These are phyloP conservation scores for Aythya baeri DNA, from an alignment of 2,113 vertebrate species.

Conservation along the genomic window DNA sequence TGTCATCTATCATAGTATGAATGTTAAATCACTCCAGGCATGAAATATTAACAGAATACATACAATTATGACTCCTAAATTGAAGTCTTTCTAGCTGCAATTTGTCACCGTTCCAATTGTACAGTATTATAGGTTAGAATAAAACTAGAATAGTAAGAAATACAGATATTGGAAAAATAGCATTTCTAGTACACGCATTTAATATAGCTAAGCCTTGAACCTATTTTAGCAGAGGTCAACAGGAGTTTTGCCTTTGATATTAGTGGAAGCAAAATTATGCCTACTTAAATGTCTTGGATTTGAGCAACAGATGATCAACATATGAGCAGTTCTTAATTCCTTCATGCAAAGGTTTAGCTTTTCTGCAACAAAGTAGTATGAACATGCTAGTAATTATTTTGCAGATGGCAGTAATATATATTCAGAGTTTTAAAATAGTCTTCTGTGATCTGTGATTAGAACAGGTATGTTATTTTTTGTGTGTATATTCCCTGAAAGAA, in stretches of 20 bases:
- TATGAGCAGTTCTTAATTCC: not conserved
- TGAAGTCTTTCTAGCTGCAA: conserved; percentile 32
- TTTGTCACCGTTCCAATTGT: conserved; percentile 34
- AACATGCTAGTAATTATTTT: conserved; percentile 25
- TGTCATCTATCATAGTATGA: conserved; percentile 28
- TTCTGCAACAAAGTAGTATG: not conserved
- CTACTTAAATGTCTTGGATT: not conserved
- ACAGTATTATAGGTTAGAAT: not conserved
- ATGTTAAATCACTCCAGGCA: conserved; percentile 27
- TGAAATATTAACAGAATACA: conserved; percentile 54
- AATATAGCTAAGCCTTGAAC: not conserved
- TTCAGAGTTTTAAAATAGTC: not conserved
- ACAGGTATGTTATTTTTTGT: not conserved
- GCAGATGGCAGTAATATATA: not conserved
- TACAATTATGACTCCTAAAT: conserved; percentile 59
- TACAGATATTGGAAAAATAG: conserved; percentile 15
- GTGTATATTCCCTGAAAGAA: not conserved
- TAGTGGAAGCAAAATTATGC: not conserved
- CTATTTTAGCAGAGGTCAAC: conserved; percentile 1
- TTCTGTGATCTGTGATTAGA: not conserved
- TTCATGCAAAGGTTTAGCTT: conserved; percentile 39
- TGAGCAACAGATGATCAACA: not conserved
- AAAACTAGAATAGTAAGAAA: conserved; percentile 2
- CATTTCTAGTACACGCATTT: conserved; percentile 47
- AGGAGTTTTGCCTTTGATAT: not conserved